phyloP scores from a whole-genome alignment of 2,888 invertebrate species.

The Hydraecia micacea region DNA sequence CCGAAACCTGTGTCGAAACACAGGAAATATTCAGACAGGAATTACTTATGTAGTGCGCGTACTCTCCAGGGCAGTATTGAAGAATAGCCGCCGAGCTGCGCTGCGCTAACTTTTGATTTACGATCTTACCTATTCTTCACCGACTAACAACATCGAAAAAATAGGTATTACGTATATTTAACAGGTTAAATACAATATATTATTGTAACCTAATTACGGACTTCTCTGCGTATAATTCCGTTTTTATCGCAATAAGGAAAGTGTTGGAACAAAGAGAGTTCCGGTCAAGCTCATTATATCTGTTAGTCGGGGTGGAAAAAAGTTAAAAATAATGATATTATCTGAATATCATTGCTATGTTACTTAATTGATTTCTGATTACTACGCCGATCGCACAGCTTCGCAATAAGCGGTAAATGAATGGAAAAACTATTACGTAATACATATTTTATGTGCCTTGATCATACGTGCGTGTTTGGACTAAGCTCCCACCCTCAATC shows the following conservation, averaged over 20 bases:
- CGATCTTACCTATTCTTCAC: conserved; percentile 64
- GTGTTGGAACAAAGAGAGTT: conserved; percentile 38
- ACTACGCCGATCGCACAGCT: conserved; percentile 20
- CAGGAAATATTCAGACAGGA: conserved; percentile 62
- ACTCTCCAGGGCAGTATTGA: conserved; percentile 63
- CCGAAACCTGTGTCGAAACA: conserved; percentile 36
- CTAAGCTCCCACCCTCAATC: background rate
- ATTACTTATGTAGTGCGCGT: conserved; percentile 68
- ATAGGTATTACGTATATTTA: conserved; percentile 26
- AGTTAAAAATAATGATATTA: conserved; percentile 38
- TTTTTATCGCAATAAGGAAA: conserved; percentile 26
- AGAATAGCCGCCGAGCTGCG: conserved; percentile 63
- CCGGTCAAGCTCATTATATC: conserved; percentile 55
- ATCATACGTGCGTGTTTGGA: background rate
- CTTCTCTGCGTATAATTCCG: conserved; percentile 11
- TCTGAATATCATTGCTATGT: conserved; percentile 22
- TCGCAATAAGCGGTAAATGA: conserved; percentile 29
- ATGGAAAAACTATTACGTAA: conserved; percentile 10
- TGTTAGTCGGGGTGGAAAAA: conserved; percentile 42
- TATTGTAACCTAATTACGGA: background rate
- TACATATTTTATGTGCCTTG: conserved; percentile 4
- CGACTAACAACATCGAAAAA: conserved; percentile 43
- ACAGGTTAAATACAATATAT: conserved; percentile 6
- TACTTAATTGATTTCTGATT: conserved; percentile 46
- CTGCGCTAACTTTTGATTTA: conserved; percentile 72